These are phyloP conservation scores for Hormiphora californensis DNA, from an alignment of 37 sponge, comb jelly and placozoan species.

Conservation along the genomic window DNA sequence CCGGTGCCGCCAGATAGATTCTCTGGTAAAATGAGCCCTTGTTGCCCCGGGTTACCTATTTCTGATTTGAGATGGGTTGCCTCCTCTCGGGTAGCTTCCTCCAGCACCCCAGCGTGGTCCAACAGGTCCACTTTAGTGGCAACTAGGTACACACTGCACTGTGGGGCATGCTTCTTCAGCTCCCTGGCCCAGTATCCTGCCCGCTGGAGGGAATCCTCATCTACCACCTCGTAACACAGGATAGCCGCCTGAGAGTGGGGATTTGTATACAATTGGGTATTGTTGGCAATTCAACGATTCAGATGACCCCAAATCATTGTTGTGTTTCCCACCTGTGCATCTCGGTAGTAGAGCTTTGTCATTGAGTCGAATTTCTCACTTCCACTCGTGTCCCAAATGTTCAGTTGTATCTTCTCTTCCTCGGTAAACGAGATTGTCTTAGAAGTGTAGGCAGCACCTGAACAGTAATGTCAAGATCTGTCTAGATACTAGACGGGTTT, in stretches of 20 bases:
- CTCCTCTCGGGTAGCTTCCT: not conserved
- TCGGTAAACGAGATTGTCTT: not conserved
- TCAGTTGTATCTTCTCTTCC: constrained; percentile 15
- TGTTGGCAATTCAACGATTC: no score
- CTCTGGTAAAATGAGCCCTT: no score
- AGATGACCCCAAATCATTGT: no score
- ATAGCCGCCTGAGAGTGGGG: constrained; percentile 6
- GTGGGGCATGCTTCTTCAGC: not conserved
- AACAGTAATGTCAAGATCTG: no score
- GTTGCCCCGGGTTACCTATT: not conserved
- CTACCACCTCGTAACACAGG: not conserved
- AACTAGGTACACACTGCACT: not conserved
- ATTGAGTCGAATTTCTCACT: not conserved
- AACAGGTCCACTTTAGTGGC: not conserved
- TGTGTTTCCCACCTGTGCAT: not conserved
- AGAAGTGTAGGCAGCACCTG: constrained; percentile 1
- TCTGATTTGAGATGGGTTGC: not conserved
- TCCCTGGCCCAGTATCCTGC: not conserved
- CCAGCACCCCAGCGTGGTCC: not conserved
- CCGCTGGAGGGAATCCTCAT: not conserved
- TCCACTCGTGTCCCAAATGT: not conserved
- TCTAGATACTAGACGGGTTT: no score
- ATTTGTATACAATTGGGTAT: no score
- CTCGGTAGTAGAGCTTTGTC: not conserved
- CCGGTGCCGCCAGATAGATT: no score